Conservation (phyloP, 2,797 vertebrate species). For the Lepilemur ruficaudatus region DNA sequence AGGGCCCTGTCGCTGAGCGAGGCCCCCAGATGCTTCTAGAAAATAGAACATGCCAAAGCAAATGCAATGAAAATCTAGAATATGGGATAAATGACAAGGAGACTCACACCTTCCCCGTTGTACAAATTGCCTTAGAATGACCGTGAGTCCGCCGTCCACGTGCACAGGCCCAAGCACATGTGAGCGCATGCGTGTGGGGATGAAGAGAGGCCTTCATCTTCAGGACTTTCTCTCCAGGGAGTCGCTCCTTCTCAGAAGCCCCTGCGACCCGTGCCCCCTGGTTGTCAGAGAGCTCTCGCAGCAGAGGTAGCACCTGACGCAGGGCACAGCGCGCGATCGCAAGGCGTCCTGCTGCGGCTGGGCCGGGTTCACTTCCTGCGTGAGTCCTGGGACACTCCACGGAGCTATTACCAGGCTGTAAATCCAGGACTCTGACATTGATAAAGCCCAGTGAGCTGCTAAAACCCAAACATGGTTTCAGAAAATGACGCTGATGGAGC, state of each 20-base stretch:
- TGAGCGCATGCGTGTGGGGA: rapidly evolving
- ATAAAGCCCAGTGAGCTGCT: background rate
- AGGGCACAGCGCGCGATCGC: background rate
- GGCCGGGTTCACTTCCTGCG: constrained; percentile 45
- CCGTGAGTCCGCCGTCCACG: rapidly evolving
- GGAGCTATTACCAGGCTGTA: constrained; percentile 40
- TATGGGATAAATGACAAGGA: too few relatives aligned
- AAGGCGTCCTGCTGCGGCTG: rapidly evolving
- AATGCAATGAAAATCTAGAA: background rate
- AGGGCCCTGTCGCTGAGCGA: rapidly evolving
- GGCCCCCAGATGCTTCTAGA: background rate
- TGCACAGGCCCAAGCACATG: rapidly evolving
- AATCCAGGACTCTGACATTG: constrained; percentile 38
- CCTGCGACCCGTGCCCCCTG: background rate
- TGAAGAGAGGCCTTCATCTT: background rate
- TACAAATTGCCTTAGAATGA: background rate
- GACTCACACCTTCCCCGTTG: rapidly evolving
- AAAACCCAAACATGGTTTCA: background rate
- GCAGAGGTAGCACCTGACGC: background rate
- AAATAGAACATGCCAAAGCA: background rate
- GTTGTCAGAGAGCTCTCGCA: background rate
- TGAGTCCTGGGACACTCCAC: background rate
- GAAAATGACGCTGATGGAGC: background rate
- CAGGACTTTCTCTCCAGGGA: background rate
- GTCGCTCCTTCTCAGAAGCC: background rate